Evolutionary conservation across 2,888 invertebrate species (phyloP).

Genomic region (Xestoiulus laeticollis): DNA sequence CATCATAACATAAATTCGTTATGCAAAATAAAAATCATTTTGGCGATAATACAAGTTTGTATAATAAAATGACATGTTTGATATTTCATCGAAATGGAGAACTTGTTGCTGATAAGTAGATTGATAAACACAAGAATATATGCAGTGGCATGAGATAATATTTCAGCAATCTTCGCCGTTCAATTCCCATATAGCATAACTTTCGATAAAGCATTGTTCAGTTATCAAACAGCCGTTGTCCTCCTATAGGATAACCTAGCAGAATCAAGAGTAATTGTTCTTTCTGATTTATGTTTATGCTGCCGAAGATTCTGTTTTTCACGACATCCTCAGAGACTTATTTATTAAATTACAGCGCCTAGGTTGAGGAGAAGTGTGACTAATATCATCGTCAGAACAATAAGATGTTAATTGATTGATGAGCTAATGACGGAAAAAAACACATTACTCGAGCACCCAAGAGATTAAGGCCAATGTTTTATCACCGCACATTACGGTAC

Average conservation of each 20-base stretch:
- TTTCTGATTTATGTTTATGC: slow-evolving; percentile 21
- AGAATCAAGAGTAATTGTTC: slow-evolving; percentile 35
- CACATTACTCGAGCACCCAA: slow-evolving; percentile 42
- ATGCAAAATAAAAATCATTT: too few species aligned
- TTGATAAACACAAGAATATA: too few species aligned
- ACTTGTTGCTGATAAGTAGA: too few species aligned
- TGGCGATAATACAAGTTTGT: too few species aligned
- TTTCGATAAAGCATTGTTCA: not conserved
- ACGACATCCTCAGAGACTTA: not conserved
- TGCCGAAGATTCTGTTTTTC: slow-evolving; percentile 25
- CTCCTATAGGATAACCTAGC: slow-evolving; percentile 2
- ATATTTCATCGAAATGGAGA: too few species aligned
- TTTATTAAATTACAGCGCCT: slow-evolving; percentile 19
- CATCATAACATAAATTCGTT: too few species aligned
- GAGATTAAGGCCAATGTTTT: slow-evolving; percentile 45
- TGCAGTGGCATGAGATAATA: too few species aligned
- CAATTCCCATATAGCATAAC: not conserved
- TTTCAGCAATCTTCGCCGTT: not conserved
- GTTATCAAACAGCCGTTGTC: slow-evolving; percentile 4
- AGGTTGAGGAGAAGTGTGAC: not conserved
- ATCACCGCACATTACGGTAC: not conserved
- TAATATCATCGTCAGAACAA: slow-evolving; percentile 44
- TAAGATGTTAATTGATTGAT: slow-evolving; percentile 49
- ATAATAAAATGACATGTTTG: too few species aligned
- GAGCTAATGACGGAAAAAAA: slow-evolving; percentile 40